phyloP scores from a whole-genome alignment of 2,797 vertebrate species.

The Taenioides sp. region DNA sequence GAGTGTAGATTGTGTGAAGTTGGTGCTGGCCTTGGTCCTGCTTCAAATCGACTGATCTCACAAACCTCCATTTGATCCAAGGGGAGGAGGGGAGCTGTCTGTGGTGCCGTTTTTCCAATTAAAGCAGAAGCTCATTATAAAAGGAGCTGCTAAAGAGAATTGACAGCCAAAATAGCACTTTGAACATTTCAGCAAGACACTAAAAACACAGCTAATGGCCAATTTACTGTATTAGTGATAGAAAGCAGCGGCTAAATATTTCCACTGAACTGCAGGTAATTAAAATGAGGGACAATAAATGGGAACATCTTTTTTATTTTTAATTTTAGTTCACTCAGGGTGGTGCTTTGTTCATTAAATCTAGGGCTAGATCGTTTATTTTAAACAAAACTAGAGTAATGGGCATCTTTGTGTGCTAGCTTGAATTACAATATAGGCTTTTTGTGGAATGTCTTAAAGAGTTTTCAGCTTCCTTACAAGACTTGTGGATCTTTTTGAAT shows the following conservation, averaged over 20 bases:
- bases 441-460: neutral
- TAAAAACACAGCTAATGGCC: slow-evolving; percentile 52
- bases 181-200: slow-evolving; percentile 26
- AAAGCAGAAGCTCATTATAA: slow-evolving; percentile 48
- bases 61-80: slow-evolving; percentile 25
- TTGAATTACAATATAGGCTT: neutral
- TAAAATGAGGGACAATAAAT: slow-evolving; percentile 19
- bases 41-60: slow-evolving; percentile 21
- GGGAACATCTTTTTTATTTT: slow-evolving; percentile 1
- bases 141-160: slow-evolving; percentile 37
- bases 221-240: slow-evolving; percentile 44
- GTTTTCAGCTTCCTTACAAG: neutral
- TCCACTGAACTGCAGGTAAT: slow-evolving; percentile 40
- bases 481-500: neutral
- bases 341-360: slow-evolving; percentile 17
- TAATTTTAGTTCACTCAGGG: slow-evolving; percentile 2
- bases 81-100: slow-evolving; percentile 9
- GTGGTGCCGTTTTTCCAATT: slow-evolving; percentile 37
- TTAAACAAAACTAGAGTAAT: neutral
- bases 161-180: slow-evolving; percentile 51
- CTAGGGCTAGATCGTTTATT: neutral
- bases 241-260: slow-evolving; percentile 22
- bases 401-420: neutral
- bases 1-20: slow-evolving; percentile 4
- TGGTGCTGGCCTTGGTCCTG: slow-evolving; percentile 14